Base-by-base conservation (phyloP, 2,888 invertebrate genomes). In the Melipona bicolor region DNA sequence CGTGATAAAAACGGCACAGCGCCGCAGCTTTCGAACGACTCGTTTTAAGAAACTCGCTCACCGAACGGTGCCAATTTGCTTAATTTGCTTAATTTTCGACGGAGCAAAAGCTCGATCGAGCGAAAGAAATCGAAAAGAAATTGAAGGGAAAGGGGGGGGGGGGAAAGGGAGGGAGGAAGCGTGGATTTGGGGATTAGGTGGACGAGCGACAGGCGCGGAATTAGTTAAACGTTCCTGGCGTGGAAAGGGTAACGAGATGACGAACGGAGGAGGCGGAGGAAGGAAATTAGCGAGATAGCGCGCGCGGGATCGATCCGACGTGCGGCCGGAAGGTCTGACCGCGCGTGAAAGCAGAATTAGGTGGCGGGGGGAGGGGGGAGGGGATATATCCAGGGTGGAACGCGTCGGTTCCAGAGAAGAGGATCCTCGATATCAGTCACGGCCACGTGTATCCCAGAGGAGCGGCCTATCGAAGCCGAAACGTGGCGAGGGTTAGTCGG, bases 361-460 rank as follows among this genome's bases (percentile, higher is more conserved):
- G 32, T 1, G 24, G 24, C 24, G 24, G 0, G 32, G 3, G 0
- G 4, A 4, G 4, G 4, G 4, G 32, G 32, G 32, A 3, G 3
- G 3, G 32, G 32, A 32, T 32, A 4, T 32, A 32, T 32, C 32
- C 3, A 32, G 32, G 32, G 32, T 32, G 32, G 32, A 32, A 32
- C 36, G 36, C 36, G 9, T 9, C 36, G 36, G 36, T 36, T 36
- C 36, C 36, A 36, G 9, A 0, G 36, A 52, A 32, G 27, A 27
- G 69, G 74, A 67, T 75, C 70, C 50, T 24, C 54, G 70, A 59
- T 71, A 82, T 82, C 75, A 65, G 73, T 81, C 81, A 67, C 65
- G 64, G 52, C 27, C 69, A 56, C 80, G 74, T 69, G 74, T 72
- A 69, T 77, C 82, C 82, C 64, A 24, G 13, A 56, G 80, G 80